Percentiles rank a stretch among this genome's conserved stretches.
Conservation (phyloP, 2,797 vertebrate species). For the Coluber constrictor region DNA sequence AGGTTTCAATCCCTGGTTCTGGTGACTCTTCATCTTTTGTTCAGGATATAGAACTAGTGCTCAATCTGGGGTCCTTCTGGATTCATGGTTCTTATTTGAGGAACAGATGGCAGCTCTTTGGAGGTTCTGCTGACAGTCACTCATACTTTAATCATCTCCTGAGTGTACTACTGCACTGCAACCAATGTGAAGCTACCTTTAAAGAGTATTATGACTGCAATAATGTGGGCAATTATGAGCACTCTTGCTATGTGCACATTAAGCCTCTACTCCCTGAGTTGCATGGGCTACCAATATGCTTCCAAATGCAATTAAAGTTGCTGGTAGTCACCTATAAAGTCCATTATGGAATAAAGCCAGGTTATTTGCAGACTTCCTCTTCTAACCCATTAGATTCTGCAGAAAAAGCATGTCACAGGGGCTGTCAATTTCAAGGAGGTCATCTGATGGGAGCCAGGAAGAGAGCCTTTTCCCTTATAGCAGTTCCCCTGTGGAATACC, state of each 20-base stretch:
- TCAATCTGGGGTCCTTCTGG: neutral
- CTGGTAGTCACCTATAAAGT: neutral
- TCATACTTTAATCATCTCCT: neutral
- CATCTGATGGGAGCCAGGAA: neutral
- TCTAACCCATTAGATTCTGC: neutral
- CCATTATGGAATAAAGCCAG: neutral
- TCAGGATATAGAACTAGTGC: neutral
- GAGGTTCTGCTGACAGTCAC: neutral
- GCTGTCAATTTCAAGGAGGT: neutral
- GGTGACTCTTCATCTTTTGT: neutral
- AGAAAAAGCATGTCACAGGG: neutral
- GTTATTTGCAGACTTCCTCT: neutral
- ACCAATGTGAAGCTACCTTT: neutral
- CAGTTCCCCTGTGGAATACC: neutral
- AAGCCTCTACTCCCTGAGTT: neutral
- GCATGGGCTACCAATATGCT: neutral
- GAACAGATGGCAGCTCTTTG: neutral
- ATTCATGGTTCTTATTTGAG: neutral
- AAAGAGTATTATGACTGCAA: neutral
- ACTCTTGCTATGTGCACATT: neutral
- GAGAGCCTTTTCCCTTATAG: neutral
- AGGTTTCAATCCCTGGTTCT: neutral
- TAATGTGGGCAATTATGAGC: neutral
- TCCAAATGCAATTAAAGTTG: neutral
- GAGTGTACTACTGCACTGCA: neutral